Base-by-base conservation (phyloP, 2,888 invertebrate genomes). In the Crossocerus cetratus region DNA sequence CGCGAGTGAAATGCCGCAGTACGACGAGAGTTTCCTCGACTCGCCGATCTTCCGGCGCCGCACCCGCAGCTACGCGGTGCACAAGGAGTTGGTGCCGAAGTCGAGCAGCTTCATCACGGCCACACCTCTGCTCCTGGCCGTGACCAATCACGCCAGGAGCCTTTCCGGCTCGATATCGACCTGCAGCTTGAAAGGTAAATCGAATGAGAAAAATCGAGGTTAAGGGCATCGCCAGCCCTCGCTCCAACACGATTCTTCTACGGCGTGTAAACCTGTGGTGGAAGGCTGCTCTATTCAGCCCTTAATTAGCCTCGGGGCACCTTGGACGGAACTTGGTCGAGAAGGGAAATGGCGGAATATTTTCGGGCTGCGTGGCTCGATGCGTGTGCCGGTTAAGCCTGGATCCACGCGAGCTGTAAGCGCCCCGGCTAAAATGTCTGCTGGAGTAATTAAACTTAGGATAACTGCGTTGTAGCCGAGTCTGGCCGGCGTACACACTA, bases 21-120 rank as follows among this genome's bases (percentile, higher is more conserved):
- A 89, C 87, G 90, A 90, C 84, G 90, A 90, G 64, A 86, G 86
- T 49, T 89, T 90, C 68, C 85, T 89, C 61, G 87, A 89, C 74
- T 89, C 89, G 74, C 89, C 89, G 76, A 79, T 88, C 49, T 90
- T 90, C 76, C 86, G 88, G 69, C 88, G 89, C 56, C 88, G 90
- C 45, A 86, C 88, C 49, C 88, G 87, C 61, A 89, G 88, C 67
- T 90, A 89, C 78, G 87, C 88, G 69, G 86, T 90, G 75, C 87
- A 89, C 62, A 90, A 88, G 77, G 83, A 83, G 69, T 81, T 83
- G 74, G 84, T 86, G 69, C 85, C 87, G 49, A 88, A 88, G 80
- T 88, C 88, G 65, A 86, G 84, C 76, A 87, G 87, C 73, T 87
- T 88, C 77, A 84, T 88, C 74, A 80, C 89, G 67, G 83, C 88